phyloP scores from a whole-genome alignment of 2,113 vertebrate species.

The Miniopterus natalensis region DNA sequence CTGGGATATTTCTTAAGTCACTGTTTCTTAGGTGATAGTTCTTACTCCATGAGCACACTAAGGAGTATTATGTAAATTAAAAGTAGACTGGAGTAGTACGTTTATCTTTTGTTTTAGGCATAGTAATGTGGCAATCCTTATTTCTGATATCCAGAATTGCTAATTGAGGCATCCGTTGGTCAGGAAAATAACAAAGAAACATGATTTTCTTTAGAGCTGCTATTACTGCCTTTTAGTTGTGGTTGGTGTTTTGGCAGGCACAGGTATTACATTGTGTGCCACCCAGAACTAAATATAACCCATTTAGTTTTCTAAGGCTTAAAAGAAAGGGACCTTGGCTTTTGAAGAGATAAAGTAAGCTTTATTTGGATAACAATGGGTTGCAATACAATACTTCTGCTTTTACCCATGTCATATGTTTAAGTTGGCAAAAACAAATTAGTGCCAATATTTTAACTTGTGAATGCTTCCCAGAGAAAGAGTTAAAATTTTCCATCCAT shows the following conservation, averaged over 20 bases:
- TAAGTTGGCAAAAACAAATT: slow-evolving; percentile 60
- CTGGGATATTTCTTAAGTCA: background rate
- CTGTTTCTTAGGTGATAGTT: background rate
- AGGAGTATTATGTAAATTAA: background rate
- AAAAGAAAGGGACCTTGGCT: slow-evolving; percentile 36
- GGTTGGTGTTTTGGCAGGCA: slow-evolving; percentile 46
- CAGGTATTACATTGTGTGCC: slow-evolving; percentile 25
- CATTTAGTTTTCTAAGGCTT: slow-evolving; percentile 54
- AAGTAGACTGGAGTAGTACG: background rate
- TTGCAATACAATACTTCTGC: background rate
- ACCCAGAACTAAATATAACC: slow-evolving; percentile 53
- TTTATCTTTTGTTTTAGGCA: slow-evolving; percentile 35
- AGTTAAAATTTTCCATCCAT: slow-evolving; percentile 47
- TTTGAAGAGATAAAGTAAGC: slow-evolving; percentile 29
- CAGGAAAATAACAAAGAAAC: slow-evolving; percentile 39
- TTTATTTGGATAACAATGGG: slow-evolving; percentile 53
- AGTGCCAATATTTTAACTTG: slow-evolving; percentile 40
- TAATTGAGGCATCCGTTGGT: background rate
- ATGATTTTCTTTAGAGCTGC: slow-evolving; percentile 23
- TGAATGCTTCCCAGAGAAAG: slow-evolving; percentile 35
- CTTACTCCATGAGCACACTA: background rate
- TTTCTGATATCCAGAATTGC: slow-evolving; percentile 37
- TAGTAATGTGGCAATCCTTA: background rate
- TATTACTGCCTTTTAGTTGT: slow-evolving; percentile 44
- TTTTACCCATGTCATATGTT: slow-evolving; percentile 57